These are phyloP conservation scores for Rhamnusium bicolor DNA, from an alignment of 2,888 invertebrate species.

Conservation along the genomic window DNA sequence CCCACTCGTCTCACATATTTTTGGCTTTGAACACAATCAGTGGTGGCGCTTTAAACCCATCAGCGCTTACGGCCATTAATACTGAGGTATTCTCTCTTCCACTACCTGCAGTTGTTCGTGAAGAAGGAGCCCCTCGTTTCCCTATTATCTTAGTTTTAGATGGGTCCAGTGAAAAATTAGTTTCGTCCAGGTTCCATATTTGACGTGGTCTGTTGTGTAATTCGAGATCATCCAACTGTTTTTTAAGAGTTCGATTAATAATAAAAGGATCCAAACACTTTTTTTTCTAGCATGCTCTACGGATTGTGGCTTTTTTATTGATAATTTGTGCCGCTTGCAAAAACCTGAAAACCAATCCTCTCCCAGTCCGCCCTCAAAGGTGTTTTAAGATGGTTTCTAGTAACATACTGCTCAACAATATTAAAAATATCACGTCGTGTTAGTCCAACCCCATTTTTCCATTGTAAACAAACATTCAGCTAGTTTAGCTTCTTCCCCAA, in stretches of 20 bases:
- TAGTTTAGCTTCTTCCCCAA: neutral
- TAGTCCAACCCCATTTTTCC: neutral
- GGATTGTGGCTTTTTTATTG: too few relatives aligned
- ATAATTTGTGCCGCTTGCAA: too few relatives aligned
- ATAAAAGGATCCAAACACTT: too few relatives aligned
- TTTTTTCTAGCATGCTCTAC: too few relatives aligned
- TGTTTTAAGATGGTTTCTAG: neutral
- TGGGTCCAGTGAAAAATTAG: constrained; percentile 37
- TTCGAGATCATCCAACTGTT: neutral
- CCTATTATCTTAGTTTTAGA: constrained; percentile 35
- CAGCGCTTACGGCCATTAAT: constrained; percentile 35
- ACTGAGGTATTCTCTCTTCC: constrained; percentile 58
- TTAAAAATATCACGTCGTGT: neutral
- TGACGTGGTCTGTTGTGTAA: constrained; percentile 11
- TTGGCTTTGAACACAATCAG: neutral
- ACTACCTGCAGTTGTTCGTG: constrained; percentile 51
- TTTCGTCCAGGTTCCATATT: constrained; percentile 38
- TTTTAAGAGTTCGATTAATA: neutral
- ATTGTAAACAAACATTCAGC: neutral
- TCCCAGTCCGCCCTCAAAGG: too few relatives aligned
- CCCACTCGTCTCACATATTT: neutral
- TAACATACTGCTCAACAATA: neutral
- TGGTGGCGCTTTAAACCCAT: neutral
- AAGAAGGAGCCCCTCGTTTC: constrained; percentile 15
- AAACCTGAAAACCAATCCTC: too few relatives aligned